Conservation (phyloP, 2,888 invertebrate genomes). For the Megamerina dolium region DNA sequence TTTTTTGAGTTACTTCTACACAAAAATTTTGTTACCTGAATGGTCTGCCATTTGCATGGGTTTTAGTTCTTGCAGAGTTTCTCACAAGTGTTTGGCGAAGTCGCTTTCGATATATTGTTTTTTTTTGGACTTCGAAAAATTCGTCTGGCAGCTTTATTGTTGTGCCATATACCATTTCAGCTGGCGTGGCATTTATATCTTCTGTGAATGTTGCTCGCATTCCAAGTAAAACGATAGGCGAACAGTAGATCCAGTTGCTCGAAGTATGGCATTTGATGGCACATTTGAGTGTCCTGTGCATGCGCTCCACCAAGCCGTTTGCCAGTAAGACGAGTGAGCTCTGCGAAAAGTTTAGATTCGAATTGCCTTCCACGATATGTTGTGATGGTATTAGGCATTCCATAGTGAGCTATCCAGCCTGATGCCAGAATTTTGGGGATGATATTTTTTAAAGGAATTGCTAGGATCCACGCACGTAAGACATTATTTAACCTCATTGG, state of each 20-base stretch:
- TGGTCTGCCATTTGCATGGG: not conserved
- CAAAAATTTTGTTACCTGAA: not conserved
- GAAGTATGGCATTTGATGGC: slow-evolving; percentile 11
- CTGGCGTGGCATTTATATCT: slow-evolving; percentile 12
- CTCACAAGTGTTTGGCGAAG: not conserved
- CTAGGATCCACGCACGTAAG: not conserved
- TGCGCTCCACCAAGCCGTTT: slow-evolving; percentile 16
- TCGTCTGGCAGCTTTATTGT: slow-evolving; percentile 16
- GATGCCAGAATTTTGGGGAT: slow-evolving; percentile 7
- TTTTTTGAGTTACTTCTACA: not conserved
- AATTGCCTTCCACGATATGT: slow-evolving; percentile 13
- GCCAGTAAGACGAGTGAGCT: slow-evolving; percentile 12
- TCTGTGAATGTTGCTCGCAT: slow-evolving; percentile 13
- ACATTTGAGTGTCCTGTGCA: slow-evolving; percentile 14
- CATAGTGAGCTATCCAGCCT: slow-evolving; percentile 11
- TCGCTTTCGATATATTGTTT: not conserved
- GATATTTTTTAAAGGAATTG: not conserved
- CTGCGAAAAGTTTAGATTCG: slow-evolving; percentile 13
- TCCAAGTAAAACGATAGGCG: slow-evolving; percentile 7
- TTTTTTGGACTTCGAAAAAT: too few species aligned
- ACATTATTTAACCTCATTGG: not conserved
- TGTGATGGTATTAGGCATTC: slow-evolving; percentile 4
- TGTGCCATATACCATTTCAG: slow-evolving; percentile 17
- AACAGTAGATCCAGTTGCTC: slow-evolving; percentile 5
- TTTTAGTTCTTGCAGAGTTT: too few species aligned